These are phyloP conservation scores for Deroplatys truncata DNA, from an alignment of 2,888 invertebrate genomes.

Conservation along the genomic window DNA sequence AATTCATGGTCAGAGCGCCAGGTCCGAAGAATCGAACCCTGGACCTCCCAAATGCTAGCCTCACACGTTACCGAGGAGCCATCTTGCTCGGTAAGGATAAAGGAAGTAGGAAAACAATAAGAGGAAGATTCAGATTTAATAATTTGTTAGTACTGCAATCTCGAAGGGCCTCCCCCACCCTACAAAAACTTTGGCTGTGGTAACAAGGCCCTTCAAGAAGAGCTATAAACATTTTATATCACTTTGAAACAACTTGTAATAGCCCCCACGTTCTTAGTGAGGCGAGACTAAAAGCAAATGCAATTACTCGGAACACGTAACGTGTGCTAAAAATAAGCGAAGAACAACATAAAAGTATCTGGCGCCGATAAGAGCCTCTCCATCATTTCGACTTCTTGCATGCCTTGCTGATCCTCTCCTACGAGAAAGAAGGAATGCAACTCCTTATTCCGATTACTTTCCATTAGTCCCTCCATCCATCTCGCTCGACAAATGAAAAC, in stretches of 20 bases:
- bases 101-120: too few species aligned
- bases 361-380: not conserved
- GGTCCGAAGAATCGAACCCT: too few species aligned
- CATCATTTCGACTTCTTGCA: not conserved
- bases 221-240: too few species aligned
- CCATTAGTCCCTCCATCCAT: not conserved
- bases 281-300: not conserved
- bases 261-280: not conserved
- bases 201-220: too few species aligned
- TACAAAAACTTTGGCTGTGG: too few species aligned
- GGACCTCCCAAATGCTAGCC: too few species aligned
- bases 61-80: too few species aligned
- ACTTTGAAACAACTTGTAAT: not conserved
- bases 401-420: not conserved
- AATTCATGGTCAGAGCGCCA: too few species aligned
- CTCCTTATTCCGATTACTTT: not conserved
- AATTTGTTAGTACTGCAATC: too few species aligned
- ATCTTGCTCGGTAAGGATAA: too few species aligned
- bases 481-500: not conserved
- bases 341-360: not conserved
- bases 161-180: too few species aligned
- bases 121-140: too few species aligned
- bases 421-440: not conserved
- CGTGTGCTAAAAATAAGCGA: not conserved
- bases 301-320: not conserved